Conservation (phyloP, 2,113 vertebrate genomes). For the Colinus virginianus region DNA sequence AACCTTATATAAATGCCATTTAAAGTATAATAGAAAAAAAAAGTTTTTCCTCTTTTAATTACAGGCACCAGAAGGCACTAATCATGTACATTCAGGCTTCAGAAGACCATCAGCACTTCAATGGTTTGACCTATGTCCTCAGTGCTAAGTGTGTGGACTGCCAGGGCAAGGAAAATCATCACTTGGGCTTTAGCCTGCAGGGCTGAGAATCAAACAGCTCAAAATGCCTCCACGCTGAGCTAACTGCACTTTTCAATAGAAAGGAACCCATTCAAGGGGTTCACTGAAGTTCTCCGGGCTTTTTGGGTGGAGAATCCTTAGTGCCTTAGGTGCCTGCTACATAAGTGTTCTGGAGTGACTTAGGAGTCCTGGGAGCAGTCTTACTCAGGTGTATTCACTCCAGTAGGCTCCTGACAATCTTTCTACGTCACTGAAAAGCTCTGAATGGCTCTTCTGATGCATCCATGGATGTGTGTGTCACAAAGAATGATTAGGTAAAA, state of each 20-base stretch:
- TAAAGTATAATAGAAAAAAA: neutral
- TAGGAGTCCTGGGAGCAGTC: neutral
- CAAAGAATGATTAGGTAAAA: neutral
- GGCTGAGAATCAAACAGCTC: neutral
- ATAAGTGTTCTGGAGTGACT: neutral
- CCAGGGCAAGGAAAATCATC: neutral
- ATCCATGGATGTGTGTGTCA: neutral
- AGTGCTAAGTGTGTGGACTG: neutral
- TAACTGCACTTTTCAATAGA: neutral
- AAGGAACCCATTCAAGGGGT: neutral
- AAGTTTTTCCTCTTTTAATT: neutral
- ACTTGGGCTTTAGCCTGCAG: neutral
- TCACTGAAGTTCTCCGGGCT: neutral
- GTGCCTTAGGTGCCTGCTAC: neutral
- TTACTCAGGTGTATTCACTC: neutral
- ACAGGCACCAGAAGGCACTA: neutral
- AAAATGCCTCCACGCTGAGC: neutral
- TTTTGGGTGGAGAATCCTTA: neutral
- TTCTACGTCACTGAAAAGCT: neutral
- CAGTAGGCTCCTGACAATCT: fast-evolving
- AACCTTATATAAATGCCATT: neutral
- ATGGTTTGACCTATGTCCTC: neutral
- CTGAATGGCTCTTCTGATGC: neutral
- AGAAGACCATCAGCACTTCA: neutral
- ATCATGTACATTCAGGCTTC: neutral